phyloP scores from a whole-genome alignment of 2,113 vertebrate species.

The Archilochus colubris region DNA sequence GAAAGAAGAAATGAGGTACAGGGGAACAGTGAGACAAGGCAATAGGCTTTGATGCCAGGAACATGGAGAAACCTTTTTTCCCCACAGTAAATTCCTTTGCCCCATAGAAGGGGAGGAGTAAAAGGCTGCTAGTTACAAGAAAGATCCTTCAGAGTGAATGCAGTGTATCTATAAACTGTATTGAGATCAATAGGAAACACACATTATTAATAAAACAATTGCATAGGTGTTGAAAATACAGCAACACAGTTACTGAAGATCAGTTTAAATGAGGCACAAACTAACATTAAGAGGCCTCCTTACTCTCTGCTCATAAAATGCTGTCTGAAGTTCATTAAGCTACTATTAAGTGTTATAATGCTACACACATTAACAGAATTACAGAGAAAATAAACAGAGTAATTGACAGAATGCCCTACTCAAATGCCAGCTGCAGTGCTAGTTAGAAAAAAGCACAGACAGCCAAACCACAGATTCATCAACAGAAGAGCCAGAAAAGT shows the following conservation, averaged over 20 bases:
- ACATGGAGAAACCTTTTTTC: not conserved
- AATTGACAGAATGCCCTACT: slow-evolving; percentile 5
- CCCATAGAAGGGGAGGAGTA: not conserved
- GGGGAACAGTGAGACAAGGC: not conserved
- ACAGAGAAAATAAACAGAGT: slow-evolving; percentile 37
- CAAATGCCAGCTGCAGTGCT: slow-evolving; percentile 8
- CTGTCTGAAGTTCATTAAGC: slow-evolving; percentile 41
- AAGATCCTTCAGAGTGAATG: not conserved
- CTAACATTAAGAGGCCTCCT: not conserved
- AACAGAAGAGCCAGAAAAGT: not conserved
- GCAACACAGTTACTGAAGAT: not conserved
- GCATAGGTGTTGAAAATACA: not conserved
- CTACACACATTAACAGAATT: slow-evolving; percentile 6
- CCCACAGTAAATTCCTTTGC: not conserved
- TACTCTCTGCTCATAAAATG: not conserved
- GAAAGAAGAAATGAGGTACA: not conserved
- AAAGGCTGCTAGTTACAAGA: not conserved
- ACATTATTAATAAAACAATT: not conserved
- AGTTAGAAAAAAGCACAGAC: not conserved
- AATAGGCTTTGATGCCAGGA: not conserved
- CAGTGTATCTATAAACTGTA: not conserved
- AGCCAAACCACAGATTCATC: slow-evolving; percentile 39
- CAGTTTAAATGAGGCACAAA: not conserved
- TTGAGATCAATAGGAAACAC: not conserved
- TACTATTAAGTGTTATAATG: slow-evolving; percentile 37